Percentiles rank a stretch among this genome's conserved stretches.
Conservation (phyloP, 2,888 invertebrate genomes). For the Rhodophaea formosa region DNA sequence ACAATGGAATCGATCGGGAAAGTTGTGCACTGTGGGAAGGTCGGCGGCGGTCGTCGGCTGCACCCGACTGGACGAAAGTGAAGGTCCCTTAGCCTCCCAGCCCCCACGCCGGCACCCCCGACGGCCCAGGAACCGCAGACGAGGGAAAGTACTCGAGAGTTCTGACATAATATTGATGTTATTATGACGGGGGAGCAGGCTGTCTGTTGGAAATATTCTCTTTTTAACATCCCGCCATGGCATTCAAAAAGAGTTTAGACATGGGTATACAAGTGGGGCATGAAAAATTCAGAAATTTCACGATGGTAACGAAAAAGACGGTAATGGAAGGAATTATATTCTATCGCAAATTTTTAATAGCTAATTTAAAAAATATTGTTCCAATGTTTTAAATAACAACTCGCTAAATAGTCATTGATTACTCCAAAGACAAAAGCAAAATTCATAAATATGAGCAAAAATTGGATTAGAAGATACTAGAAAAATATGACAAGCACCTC, state of each 20-base stretch:
- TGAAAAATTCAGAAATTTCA: too few species aligned
- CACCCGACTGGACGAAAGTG: slow-evolving; percentile 57
- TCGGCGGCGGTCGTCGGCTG: slow-evolving; percentile 42
- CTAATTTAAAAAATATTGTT: too few species aligned
- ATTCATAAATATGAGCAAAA: too few species aligned
- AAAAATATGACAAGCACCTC: too few species aligned
- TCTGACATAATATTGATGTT: slow-evolving; percentile 30
- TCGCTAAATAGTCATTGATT: too few species aligned
- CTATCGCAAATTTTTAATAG: too few species aligned
- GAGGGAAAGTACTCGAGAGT: slow-evolving; percentile 51
- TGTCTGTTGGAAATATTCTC: background rate
- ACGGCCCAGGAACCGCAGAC: slow-evolving; percentile 48
- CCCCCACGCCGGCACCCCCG: slow-evolving; percentile 37
- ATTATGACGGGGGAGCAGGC: slow-evolving; percentile 20
- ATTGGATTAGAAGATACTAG: too few species aligned
- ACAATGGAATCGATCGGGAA: slow-evolving; percentile 45
- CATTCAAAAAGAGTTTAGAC: background rate
- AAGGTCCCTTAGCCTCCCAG: slow-evolving; percentile 44
- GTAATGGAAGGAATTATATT: too few species aligned
- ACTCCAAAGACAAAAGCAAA: too few species aligned
- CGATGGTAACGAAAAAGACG: too few species aligned
- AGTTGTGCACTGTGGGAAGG: slow-evolving; percentile 50
- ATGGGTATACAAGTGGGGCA: background rate
- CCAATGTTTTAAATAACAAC: too few species aligned
- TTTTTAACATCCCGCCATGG: background rate